Evolutionary conservation across 2,797 vertebrate species (phyloP).

Genomic region (Artibeus lituratus): DNA sequence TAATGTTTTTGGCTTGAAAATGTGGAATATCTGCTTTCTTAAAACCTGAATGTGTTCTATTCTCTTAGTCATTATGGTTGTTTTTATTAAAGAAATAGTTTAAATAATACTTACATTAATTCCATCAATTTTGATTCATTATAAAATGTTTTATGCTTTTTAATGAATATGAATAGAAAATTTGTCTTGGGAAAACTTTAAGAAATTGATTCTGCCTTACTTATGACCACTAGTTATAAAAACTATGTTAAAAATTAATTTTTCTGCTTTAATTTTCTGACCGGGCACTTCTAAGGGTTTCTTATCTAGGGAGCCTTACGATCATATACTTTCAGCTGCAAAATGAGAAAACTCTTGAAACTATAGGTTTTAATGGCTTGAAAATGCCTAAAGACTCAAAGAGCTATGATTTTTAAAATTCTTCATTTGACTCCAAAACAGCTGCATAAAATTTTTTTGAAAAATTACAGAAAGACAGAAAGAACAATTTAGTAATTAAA

Average conservation of each 20-base stretch:
- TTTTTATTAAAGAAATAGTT: conserved; percentile 5
- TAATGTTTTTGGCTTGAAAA: conserved; percentile 10
- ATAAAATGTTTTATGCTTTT: conserved; percentile 11
- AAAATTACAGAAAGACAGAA: not conserved
- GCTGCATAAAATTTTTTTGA: not conserved
- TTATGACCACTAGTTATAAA: not conserved
- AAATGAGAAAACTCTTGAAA: not conserved
- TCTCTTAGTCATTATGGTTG: not conserved
- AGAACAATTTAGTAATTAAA: conserved; percentile 15
- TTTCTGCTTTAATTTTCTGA: conserved; percentile 4
- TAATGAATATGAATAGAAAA: conserved; percentile 2
- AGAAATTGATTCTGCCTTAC: not conserved
- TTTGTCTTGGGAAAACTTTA: not conserved
- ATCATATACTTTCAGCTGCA: not conserved
- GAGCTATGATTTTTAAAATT: not conserved
- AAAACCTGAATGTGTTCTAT: not conserved
- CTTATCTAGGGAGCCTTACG: not conserved
- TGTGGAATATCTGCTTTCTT: not conserved
- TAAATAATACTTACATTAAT: not conserved
- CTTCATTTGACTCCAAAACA: conserved; percentile 6
- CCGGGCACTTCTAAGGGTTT: not conserved
- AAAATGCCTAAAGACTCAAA: conserved; percentile 9
- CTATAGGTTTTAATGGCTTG: not conserved
- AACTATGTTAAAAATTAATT: not conserved
- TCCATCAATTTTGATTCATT: not conserved